Evolutionary conservation across 2,797 vertebrate genomes (phyloP), one percentile per base, ranked within the genome.

Genomic region (Mallotus villosus): DNA sequence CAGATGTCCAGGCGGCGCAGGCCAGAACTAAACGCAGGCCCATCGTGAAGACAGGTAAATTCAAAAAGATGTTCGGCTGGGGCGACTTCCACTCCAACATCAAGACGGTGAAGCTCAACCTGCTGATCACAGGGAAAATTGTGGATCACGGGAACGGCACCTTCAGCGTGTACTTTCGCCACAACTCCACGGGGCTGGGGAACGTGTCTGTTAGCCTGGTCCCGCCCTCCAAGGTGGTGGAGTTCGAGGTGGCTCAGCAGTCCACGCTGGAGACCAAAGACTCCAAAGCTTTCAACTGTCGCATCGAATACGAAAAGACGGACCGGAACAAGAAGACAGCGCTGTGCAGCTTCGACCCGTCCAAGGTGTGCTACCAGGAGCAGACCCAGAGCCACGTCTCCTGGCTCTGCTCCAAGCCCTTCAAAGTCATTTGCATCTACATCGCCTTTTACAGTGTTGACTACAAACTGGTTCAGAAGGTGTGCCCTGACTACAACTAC

Each of bases 11-110:
- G 85, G 95, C 95, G 77, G 92, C 93, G 60, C 91, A 96, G 70
- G 90, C 95, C 92, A 95, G 97, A 95, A 97, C 96, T 95, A 99
- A 98, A 82, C 95, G 98, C 86, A 93, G 97, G 79, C 98, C 98
- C 78, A 99, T 99, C 75, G 97, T 99, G 68, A 99, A 99, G 92
- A 99, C 98, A 5, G 97, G 98, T 74, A 99, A 99, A 89, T 99
- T 99, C 92, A 99, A 99, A 92, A 99, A 99, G 85, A 99, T 99
- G 98, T 99, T 99, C 37, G 97, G 98, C 66, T 99, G 98, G 98
- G 98, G 98, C 0, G 98, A 99, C 90, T 99, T 99, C 86, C 96
- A 99, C 89, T 99, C 98, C 78, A 99, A 99, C 90, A 99, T 99
- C 90, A 99, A 99, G 91, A 99, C 98, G 62, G 94, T 99, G 72